These are phyloP conservation scores for Melinopterus prodromus DNA, from an alignment of 2,888 invertebrate species.

Conservation along the genomic window DNA sequence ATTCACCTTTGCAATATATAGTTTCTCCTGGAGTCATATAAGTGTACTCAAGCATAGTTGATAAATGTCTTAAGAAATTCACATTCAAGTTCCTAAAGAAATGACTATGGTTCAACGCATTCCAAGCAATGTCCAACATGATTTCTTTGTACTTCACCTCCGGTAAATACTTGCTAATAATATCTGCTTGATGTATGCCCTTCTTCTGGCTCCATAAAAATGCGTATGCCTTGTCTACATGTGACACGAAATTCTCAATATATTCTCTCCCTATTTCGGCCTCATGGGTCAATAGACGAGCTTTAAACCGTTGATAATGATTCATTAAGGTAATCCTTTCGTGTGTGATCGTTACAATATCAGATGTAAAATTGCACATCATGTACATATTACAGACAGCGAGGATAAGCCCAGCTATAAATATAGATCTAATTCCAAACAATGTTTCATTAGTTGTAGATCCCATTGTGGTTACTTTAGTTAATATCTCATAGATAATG, in stretches of 20 bases:
- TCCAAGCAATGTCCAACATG: constrained; percentile 42
- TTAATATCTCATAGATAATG: constrained; percentile 15
- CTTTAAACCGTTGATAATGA: constrained; percentile 28
- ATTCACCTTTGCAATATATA: constrained; percentile 41
- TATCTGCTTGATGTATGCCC: constrained; percentile 13
- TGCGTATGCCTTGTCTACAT: constrained; percentile 17
- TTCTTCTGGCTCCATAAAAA: constrained; percentile 27
- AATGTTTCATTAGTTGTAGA: background rate
- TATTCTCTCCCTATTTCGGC: constrained; percentile 8
- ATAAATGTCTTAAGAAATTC: constrained; percentile 41
- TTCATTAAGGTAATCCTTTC: constrained; percentile 27
- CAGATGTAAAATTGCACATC: constrained; percentile 33
- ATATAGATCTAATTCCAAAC: background rate
- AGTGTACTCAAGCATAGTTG: constrained; percentile 40
- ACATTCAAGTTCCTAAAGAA: constrained; percentile 42
- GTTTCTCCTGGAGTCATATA: constrained; percentile 45
- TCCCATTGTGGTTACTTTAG: constrained; percentile 23
- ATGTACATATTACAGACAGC: constrained; percentile 32
- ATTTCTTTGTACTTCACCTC: constrained; percentile 39
- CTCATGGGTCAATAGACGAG: background rate
- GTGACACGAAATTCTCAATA: constrained; percentile 19
- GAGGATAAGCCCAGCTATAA: constrained; percentile 11
- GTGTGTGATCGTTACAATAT: constrained; percentile 24
- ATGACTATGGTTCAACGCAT: constrained; percentile 44
- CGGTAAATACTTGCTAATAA: constrained; percentile 35